phyloP scores from a whole-genome alignment of 2,797 vertebrate genomes.

The Tenualosa ilisha region DNA sequence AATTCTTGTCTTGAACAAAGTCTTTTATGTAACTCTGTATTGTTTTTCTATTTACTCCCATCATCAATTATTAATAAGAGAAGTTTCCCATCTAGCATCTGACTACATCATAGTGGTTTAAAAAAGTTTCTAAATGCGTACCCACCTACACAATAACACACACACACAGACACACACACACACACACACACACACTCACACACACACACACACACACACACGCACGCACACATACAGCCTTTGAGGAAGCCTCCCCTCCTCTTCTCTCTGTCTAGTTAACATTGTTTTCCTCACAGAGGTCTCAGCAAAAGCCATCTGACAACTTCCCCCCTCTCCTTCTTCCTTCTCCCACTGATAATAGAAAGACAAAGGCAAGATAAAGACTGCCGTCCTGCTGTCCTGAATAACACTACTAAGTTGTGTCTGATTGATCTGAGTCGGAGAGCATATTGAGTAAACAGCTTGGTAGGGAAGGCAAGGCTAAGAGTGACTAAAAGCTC shows the following conservation, averaged over 20 bases:
- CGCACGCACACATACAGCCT: slow-evolving; percentile 3
- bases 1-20: neutral
- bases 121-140: neutral
- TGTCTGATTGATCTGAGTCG: slow-evolving; percentile 12
- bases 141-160: neutral
- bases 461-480: neutral
- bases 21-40: neutral
- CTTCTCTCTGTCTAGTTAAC: slow-evolving; percentile 7
- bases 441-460: neutral
- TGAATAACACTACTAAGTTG: slow-evolving; percentile 13
- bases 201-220: neutral
- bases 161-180: neutral
- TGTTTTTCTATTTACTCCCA: neutral
- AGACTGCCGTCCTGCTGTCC: slow-evolving; percentile 8
- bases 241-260: neutral
- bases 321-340: neutral
- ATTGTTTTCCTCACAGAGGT: slow-evolving; percentile 21
- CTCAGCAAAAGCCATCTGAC: slow-evolving; percentile 16
- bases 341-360: slow-evolving; percentile 23
- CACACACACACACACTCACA: neutral
- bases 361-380: slow-evolving; percentile 26
- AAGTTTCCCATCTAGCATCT: neutral
- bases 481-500: neutral
- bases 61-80: neutral
- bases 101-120: neutral